Base-by-base conservation (phyloP, 30 jellyfish, hydroid and myxozoan species). In the Pseudorhiza aurosa region DNA sequence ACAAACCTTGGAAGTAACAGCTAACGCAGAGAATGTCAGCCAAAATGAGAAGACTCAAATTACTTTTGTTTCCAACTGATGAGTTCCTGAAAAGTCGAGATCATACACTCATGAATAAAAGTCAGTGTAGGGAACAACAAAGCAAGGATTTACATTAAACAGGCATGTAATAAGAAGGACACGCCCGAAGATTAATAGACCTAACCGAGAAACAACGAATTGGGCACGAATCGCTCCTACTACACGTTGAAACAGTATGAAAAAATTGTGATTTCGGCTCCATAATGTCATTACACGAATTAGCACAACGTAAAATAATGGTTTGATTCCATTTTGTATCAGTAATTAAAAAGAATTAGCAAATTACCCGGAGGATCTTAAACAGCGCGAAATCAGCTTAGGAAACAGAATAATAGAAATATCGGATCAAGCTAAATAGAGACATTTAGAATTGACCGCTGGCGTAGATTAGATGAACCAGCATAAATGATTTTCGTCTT, bases 331-430 rank as follows among this genome's bases (percentile, higher is more conserved):
- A 53, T 19, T 5, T 7, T n/a, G 24, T 17, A 53, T n/a, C 17
- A 53, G 22, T 19, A n/a, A 53, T 53, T 53, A 53, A 9, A n/a
- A 22, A 53, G 67, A 53, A 17, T 53, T 53, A 53, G 67, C 32
- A 53, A 53, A 6, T 53, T 53, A 53, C 67, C 67, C 67, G 67
- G 67, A 53, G 67, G 67, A 14, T 53, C 67, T 53, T 53, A 53
- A 14, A 53, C 67, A 53, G 17, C 67, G 36, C 6, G 4, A n/a
- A 53, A 53, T 53, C 36, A 53, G 67, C 67, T 53, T 53, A 53
- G 67, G 67, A 53, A 53, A 53, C 24, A 36, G 35, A 36, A 53
- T 53, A 36, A 53, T 17, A 18, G 24, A 2, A 53, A n/a, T 22
- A 53, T 53, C 67, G 67, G 39, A 19, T 36, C 17, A 19, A 17